Conservation (phyloP, 2,113 vertebrate species). For the Nyctereutes procyonoides region DNA sequence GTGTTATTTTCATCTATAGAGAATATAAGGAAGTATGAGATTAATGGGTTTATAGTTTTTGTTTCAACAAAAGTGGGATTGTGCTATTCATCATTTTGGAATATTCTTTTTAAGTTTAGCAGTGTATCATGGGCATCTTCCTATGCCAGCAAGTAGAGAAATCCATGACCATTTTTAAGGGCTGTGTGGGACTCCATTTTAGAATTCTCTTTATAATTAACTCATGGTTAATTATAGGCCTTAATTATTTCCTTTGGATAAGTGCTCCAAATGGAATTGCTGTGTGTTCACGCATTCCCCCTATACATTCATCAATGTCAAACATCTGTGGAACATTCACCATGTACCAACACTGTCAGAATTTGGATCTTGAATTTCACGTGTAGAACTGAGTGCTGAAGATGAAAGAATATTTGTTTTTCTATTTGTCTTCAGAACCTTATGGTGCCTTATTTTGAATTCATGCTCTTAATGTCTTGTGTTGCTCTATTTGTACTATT, state of each 20-base stretch:
- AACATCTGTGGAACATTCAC: background rate
- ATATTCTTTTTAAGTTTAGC: background rate
- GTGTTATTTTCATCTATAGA: background rate
- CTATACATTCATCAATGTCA: background rate
- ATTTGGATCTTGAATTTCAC: background rate
- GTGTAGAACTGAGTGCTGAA: background rate
- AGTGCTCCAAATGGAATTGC: background rate
- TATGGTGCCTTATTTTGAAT: slow-evolving; percentile 20
- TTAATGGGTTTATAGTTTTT: slow-evolving; percentile 5
- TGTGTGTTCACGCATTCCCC: background rate
- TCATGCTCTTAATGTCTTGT: background rate
- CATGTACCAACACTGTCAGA: background rate
- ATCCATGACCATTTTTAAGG: background rate
- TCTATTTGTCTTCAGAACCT: slow-evolving; percentile 21
- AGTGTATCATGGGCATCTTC: background rate
- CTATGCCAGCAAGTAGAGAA: background rate
- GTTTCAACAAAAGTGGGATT: background rate
- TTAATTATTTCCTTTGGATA: background rate
- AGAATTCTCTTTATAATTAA: background rate
- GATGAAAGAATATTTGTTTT: background rate
- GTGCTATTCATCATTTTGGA: background rate
- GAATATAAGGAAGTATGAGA: background rate
- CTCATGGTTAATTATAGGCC: background rate
- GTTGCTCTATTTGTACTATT: background rate
- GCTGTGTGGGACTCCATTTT: background rate